These are phyloP conservation scores for Poeciliopsis turneri DNA, from an alignment of 2,797 vertebrate genomes.

Conservation along the genomic window DNA sequence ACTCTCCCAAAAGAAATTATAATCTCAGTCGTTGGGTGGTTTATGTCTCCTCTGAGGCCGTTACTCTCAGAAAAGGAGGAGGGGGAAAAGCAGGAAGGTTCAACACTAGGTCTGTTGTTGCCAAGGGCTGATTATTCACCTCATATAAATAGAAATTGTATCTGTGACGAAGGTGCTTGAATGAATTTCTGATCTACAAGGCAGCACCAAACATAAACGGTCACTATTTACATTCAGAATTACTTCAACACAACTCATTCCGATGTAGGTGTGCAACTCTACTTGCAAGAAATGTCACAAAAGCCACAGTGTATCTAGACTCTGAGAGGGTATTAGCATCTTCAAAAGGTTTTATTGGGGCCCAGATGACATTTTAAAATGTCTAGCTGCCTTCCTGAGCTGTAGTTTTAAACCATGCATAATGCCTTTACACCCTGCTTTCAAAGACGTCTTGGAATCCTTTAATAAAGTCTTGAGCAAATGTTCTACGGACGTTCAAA, in stretches of 20 bases:
- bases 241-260: not conserved
- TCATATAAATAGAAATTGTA: conserved; percentile 10
- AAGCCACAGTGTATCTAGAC: not conserved
- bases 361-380: not conserved
- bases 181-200: not conserved
- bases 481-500: not conserved
- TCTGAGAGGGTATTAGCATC: not conserved
- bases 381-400: not conserved
- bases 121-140: not conserved
- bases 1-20: not conserved
- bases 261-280: not conserved
- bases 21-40: not conserved
- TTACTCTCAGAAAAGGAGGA: not conserved
- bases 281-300: not conserved
- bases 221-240: not conserved
- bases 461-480: not conserved
- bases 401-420: not conserved
- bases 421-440: not conserved
- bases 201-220: not conserved
- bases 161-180: not conserved
- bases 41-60: not conserved
- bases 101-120: not conserved
- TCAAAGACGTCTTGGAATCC: not conserved
- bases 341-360: not conserved
- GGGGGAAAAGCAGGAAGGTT: not conserved